Conservation (phyloP, 2,888 invertebrate genomes). For the Uropetala carovei region DNA sequence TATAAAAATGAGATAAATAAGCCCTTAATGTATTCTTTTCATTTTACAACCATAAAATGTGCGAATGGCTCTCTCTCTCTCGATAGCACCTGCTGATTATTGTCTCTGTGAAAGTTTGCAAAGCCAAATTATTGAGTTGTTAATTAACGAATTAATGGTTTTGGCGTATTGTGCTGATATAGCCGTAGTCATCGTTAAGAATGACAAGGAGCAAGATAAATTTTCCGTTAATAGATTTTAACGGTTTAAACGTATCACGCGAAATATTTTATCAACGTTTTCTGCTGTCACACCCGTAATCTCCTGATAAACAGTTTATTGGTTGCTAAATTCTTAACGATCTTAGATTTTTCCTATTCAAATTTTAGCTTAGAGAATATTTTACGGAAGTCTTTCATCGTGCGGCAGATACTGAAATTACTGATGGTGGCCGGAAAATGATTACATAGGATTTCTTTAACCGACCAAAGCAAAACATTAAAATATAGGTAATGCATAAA, state of each 20-base stretch:
- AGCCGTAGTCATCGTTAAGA: background rate
- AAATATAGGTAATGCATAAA: too few species aligned
- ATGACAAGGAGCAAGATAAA: slow-evolving; percentile 15
- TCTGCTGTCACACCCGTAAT: too few species aligned
- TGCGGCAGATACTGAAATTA: too few species aligned
- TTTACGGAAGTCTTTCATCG: too few species aligned
- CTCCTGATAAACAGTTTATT: too few species aligned
- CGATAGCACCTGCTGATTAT: background rate
- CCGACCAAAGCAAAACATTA: too few species aligned
- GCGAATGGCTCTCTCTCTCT: background rate
- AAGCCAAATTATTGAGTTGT: slow-evolving; percentile 8
- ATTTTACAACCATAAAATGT: slow-evolving; percentile 12
- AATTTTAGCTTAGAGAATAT: too few species aligned
- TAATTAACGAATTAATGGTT: slow-evolving; percentile 52
- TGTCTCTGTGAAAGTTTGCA: slow-evolving; percentile 26
- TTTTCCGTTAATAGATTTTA: background rate
- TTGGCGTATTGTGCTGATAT: background rate
- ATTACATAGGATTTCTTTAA: too few species aligned
- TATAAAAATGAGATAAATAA: slow-evolving; percentile 33
- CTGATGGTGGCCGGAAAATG: too few species aligned
- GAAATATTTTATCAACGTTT: too few species aligned
- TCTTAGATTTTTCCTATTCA: too few species aligned
- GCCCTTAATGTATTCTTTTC: background rate
- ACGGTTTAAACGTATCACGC: background rate
- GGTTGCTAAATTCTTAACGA: too few species aligned